Evolutionary conservation across 2,888 invertebrate genomes (phyloP), one percentile per base, ranked within the genome.

Genomic region (Pyrocoelia pectoralis): DNA sequence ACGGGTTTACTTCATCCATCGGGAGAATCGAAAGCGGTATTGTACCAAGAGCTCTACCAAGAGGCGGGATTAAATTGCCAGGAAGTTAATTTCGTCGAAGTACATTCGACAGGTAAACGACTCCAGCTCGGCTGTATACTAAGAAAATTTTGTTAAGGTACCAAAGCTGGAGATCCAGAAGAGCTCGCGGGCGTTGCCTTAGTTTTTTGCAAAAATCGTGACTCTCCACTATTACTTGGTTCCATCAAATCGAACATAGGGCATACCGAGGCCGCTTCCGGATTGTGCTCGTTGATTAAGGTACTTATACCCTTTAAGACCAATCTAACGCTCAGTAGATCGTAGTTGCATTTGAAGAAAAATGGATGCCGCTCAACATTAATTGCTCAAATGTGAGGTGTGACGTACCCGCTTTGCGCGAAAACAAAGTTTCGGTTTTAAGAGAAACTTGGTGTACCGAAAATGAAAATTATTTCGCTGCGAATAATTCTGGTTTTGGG

Each of bases 231-330:
- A 0, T 81, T 87, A 52, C 91, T 98, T 61, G 97, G 97, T 1
- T 94, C 97, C 0, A 89, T 96, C 28, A 97, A 98, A 78, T 95
- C 96, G 0, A 98, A 97, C 80, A 86, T 97, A 78, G 97, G 98
- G 0, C 98, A 98, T 80, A 87, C 93, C 0, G 98, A 98, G 77
- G 92, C 96, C 0, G 88, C 89, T 1, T 92, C 93, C 2, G 93
- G 95, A 5, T 83, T 95, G 41, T 58, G 63, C 17, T 63, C 63
- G 2, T 5, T 58, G n/a, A 33, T 58, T 14, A 63, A 63, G 15
- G 56, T 61, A 46, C n/a, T n/a, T n/a, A n/a, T n/a, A n/a, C n/a
- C n/a, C n/a, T n/a, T n/a, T n/a, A n/a, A 24, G 3, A 24, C 4
- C 8, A 24, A 5, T 5, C 8, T 24, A 24, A 5, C 8, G 8